Evolutionary conservation across 2,797 vertebrate species (phyloP).

Genomic region (Enteromius anoplus): DNA sequence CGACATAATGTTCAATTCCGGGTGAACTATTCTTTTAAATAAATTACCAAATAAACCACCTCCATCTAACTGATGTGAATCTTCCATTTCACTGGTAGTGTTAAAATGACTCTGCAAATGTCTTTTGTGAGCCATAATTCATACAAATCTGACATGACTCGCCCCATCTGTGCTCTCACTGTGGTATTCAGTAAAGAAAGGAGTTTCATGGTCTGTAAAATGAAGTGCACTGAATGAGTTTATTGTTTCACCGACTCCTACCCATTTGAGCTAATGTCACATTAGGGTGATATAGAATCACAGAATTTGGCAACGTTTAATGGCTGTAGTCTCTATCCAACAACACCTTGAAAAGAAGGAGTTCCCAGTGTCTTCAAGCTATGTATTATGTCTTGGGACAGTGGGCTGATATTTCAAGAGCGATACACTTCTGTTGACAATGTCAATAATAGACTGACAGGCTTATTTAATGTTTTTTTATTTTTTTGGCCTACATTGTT

Average conservation of each 20-base stretch:
- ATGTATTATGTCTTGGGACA: background rate
- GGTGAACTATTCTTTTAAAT: background rate
- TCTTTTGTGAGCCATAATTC: conserved; percentile 23
- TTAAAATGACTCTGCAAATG: background rate
- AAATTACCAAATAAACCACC: background rate
- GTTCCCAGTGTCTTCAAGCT: background rate
- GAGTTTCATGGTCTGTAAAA: conserved; percentile 15
- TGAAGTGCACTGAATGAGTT: conserved; percentile 20
- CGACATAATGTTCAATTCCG: background rate
- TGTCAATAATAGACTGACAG: conserved; percentile 8
- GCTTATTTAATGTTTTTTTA: too few species aligned
- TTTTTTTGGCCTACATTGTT: background rate
- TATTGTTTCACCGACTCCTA: conserved; percentile 51
- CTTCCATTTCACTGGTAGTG: conserved; percentile 8
- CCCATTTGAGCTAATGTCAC: conserved; percentile 26
- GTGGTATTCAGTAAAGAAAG: conserved; percentile 11
- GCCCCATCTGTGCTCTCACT: conserved; percentile 4
- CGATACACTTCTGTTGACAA: background rate
- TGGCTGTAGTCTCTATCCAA: background rate
- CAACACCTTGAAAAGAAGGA: background rate
- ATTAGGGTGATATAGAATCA: conserved; percentile 21
- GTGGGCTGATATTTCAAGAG: background rate
- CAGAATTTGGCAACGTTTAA: background rate
- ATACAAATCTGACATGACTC: conserved; percentile 5
- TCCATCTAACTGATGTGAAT: background rate